phyloP scores from a whole-genome alignment of 1,140 invertebrate genomes.

The Pseudomyrmex concolor region DNA sequence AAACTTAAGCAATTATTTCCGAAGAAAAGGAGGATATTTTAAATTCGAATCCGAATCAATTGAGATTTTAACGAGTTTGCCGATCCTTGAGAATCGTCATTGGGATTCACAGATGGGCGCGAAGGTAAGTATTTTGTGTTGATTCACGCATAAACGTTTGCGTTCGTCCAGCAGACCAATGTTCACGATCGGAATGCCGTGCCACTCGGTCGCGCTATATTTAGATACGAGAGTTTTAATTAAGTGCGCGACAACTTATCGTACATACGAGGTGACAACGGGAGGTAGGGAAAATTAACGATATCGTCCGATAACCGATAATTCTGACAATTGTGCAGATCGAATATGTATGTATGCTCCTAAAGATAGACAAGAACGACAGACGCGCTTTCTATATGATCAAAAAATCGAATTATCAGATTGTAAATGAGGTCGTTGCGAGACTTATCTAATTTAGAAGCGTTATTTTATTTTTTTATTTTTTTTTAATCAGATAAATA shows the following conservation, averaged over 20 bases:
- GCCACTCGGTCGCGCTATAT: conserved; percentile 74
- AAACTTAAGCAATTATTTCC: not conserved
- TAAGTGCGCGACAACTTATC: conserved; percentile 68
- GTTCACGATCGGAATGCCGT: conserved; percentile 74
- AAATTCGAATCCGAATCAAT: conserved; percentile 18
- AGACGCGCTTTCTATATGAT: not conserved
- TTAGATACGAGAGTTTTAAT: conserved; percentile 76
- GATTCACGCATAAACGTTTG: not conserved
- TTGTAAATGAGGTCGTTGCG: too few relatives aligned
- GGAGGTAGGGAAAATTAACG: conserved; percentile 18
- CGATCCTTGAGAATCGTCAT: conserved; percentile 11
- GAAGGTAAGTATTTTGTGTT: not conserved
- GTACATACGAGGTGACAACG: conserved; percentile 26
- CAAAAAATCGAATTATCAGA: conserved; percentile 6
- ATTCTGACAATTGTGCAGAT: conserved; percentile 1
- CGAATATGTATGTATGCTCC: not conserved
- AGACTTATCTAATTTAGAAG: too few relatives aligned
- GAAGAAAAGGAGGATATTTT: not conserved
- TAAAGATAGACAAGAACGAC: not conserved
- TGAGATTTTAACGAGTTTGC: not conserved
- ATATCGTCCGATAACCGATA: conserved; percentile 28
- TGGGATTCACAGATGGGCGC: conserved; percentile 1
- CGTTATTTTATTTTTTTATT: too few relatives aligned
- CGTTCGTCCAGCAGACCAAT: conserved; percentile 58
- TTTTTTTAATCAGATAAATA: conserved; percentile 1